A percentile compares a stretch with the other conserved stretches of the same genome.
Conservation (phyloP, 37 sponge, comb jelly and placozoan genomes). For the Aplysina aerophoba region DNA sequence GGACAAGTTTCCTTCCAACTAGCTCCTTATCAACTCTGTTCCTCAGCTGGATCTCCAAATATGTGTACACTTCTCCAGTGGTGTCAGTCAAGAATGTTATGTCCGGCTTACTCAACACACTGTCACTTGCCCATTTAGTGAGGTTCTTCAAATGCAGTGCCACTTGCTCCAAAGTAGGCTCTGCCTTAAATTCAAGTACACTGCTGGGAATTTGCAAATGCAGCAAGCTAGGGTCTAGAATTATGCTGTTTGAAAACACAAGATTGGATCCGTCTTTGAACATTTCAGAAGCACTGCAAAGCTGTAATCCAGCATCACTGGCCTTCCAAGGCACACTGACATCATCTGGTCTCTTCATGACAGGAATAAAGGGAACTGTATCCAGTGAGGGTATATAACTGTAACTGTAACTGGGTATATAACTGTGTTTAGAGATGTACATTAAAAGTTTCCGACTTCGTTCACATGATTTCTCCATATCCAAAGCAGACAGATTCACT, state of each 20-base stretch:
- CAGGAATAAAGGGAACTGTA: constrained; percentile 4
- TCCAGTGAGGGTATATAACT: not conserved
- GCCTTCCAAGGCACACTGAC: constrained; percentile 6
- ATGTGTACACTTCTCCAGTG: not conserved
- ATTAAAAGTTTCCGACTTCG: not conserved
- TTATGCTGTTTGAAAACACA: constrained; percentile 21
- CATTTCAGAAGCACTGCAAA: constrained; percentile 2
- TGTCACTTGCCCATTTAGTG: not conserved
- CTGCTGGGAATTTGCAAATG: too few relatives aligned
- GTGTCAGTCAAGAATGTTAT: not conserved
- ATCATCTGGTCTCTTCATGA: not conserved
- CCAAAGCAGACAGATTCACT: not conserved
- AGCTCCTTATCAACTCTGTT: not conserved
- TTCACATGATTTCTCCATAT: not conserved
- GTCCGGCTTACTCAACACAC: not conserved
- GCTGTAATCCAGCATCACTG: too few relatives aligned
- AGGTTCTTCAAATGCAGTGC: not conserved
- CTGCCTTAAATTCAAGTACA: not conserved
- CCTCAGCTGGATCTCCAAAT: not conserved
- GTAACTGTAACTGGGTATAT: not conserved
- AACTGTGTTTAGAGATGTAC: not conserved
- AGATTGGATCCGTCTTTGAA: not conserved
- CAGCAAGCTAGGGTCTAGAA: not conserved
- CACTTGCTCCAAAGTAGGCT: not conserved
- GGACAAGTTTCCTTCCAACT: not conserved